phyloP scores from a whole-genome alignment of 1,140 invertebrate species.

The Probaryconus sp. region DNA sequence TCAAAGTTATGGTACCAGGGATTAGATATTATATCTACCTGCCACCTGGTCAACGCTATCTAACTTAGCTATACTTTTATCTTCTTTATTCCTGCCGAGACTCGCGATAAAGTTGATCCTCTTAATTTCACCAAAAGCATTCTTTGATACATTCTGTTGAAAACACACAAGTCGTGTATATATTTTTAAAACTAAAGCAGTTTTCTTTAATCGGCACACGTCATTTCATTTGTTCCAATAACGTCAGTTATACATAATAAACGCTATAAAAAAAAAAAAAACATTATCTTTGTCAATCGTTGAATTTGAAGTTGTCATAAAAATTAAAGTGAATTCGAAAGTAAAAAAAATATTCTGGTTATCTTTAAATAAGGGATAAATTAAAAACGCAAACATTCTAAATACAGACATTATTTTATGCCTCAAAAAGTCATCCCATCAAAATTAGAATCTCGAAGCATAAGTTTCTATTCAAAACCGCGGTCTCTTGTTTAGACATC shows the following conservation, averaged over 20 bases:
- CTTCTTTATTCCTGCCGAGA: conserved; percentile 49
- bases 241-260: too few species aligned
- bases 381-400: background rate
- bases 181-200: conserved; percentile 31
- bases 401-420: conserved; percentile 3
- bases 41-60: conserved; percentile 51
- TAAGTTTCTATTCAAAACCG: conserved; percentile 29
- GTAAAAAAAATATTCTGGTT: too few species aligned
- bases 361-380: background rate
- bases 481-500: conserved; percentile 49
- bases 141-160: conserved; percentile 43
- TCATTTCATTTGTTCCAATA: conserved; percentile 18
- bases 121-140: conserved; percentile 57
- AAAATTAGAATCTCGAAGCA: conserved; percentile 11
- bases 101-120: conserved; percentile 57
- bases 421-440: conserved; percentile 10
- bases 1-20: conserved; percentile 56
- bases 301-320: too few species aligned
- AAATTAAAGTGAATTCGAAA: background rate
- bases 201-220: conserved; percentile 36
- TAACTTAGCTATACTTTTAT: conserved; percentile 53
- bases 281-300: too few species aligned
- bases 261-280: too few species aligned
- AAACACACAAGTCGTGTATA: conserved; percentile 23
- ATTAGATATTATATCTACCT: conserved; percentile 61